Base-by-base conservation (phyloP, 2,888 invertebrate species). In the Acanthosepion lycidas region DNA sequence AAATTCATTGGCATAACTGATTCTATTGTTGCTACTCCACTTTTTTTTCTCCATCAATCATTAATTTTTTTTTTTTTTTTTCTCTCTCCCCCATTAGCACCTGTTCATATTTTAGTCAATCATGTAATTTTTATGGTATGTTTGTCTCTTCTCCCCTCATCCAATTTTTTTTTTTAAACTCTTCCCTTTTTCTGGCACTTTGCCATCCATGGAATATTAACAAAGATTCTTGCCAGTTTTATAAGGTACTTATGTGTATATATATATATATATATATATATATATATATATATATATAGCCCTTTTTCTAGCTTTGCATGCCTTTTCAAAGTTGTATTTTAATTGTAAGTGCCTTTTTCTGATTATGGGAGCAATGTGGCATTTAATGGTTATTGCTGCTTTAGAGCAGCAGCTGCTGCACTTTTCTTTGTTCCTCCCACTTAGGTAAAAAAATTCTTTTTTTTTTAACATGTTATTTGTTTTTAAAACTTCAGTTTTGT, bases 261-360 rank as follows among this genome's bases (percentile, higher is more conserved):
- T 42, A 42, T 42, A 42, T 42, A 42, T 42, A 42, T 42, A 42
- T 42, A 42, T 42, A 42, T 42, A 42, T 42, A 42, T 42, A 42
- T 42, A 42, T 42, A 42, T 42, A 42, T 2, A 42, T 2, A 42
- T 2, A 2, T 3, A 42, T 53, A 3, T 28, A 33, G 26, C 28
- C 51, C 92, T 48, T 53, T 42, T 51, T 15, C 28, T 53, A 93
- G 53, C 53, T 93, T 53, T 53, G 93, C 93, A 93, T 51, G 51
- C 51, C 20, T 51, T 33, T 93, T 91, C 49, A 93, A 93, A 78
- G 28, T 78, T 78, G 78, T 78, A 78, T 23, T 59, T 59, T 59
- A 78, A 78, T 78, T 78, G n/a, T 93, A 93, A 93, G 93, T 93
- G 93, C 93, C 93, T 93, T 93, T 42, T 53, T 93, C 93, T 93